A percentile compares a stretch with the other conserved stretches of the same genome.
phyloP scores from a whole-genome alignment of 2,797 vertebrate genomes.

The Chrosomus eos region DNA sequence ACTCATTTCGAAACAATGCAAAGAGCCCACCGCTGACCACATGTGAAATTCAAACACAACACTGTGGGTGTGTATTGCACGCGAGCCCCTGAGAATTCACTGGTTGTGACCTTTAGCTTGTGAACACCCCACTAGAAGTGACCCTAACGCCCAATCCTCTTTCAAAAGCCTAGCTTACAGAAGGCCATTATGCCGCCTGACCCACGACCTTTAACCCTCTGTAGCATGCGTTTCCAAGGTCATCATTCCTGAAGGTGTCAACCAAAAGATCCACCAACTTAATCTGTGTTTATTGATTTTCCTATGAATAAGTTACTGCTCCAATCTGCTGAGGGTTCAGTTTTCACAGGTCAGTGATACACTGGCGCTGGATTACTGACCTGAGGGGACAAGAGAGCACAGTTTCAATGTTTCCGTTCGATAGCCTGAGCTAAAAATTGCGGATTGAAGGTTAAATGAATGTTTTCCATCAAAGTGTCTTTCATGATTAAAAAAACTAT shows the following conservation, averaged over 20 bases:
- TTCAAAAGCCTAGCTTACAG: constrained; percentile 38
- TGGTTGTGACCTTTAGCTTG: constrained; percentile 39
- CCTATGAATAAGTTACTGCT: constrained; percentile 54
- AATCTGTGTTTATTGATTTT: constrained; percentile 61
- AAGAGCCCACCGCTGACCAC: neutral
- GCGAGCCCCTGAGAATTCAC: constrained; percentile 26
- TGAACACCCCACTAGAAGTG: constrained; percentile 25
- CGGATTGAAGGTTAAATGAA: neutral
- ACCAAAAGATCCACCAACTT: constrained; percentile 35
- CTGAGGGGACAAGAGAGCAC: constrained; percentile 2
- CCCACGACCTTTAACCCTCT: constrained; percentile 64
- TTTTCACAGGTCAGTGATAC: constrained; percentile 28
- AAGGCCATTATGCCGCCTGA: constrained; percentile 56
- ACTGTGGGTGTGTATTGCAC: constrained; percentile 31
- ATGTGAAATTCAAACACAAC: constrained; percentile 11
- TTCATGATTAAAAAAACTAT: neutral
- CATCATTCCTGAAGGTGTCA: constrained; percentile 30
- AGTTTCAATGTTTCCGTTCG: neutral
- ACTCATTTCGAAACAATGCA: constrained; percentile 6
- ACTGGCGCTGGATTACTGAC: constrained; percentile 53
- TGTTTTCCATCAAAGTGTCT: neutral
- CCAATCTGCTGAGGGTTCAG: constrained; percentile 30
- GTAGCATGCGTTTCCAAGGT: constrained; percentile 49
- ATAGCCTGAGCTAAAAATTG: constrained; percentile 21
- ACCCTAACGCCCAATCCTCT: constrained; percentile 42